Percentiles rank a stretch among this genome's conserved stretches.
phyloP scores from a whole-genome alignment of 1,140 invertebrate species.

The Pygmarrhopalites habei region DNA sequence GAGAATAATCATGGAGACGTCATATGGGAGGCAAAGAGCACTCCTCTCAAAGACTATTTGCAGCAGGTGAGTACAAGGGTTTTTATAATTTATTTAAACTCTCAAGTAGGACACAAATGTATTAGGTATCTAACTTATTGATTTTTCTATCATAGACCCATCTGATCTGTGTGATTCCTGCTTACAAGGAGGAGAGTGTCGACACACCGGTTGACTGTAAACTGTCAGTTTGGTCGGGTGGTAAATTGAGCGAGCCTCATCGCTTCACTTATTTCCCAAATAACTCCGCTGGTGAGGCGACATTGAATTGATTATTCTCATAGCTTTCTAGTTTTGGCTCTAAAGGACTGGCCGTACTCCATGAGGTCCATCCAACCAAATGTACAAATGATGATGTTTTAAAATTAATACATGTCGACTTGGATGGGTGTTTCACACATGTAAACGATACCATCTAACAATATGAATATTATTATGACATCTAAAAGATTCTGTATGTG shows the following conservation, averaged over 20 bases:
- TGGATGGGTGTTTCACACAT: too few species aligned
- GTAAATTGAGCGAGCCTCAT: slow-evolving; percentile 80
- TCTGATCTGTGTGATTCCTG: slow-evolving; percentile 80
- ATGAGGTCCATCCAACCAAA: slow-evolving; percentile 16
- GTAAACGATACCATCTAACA: too few species aligned
- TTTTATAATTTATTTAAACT: too few species aligned
- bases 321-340: slow-evolving; percentile 26
- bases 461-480: too few species aligned
- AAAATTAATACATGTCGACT: too few species aligned
- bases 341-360: slow-evolving; percentile 25
- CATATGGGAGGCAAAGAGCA: slow-evolving; percentile 66
- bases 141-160: slow-evolving; percentile 61
- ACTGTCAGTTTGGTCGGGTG: slow-evolving; percentile 73
- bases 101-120: too few species aligned
- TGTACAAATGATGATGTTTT: too few species aligned
- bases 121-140: too few species aligned
- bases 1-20: slow-evolving; percentile 49
- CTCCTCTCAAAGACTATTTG: slow-evolving; percentile 73
- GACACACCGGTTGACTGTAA: slow-evolving; percentile 55
- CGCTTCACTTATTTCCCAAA: slow-evolving; percentile 62
- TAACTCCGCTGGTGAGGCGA: slow-evolving; percentile 33
- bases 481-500: too few species aligned
- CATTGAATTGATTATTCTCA: slow-evolving; percentile 8
- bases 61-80: slow-evolving; percentile 58
- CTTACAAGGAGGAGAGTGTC: slow-evolving; percentile 60